Evolutionary conservation across 2,888 invertebrate genomes (phyloP), one percentile per base, ranked within the genome.

Genomic region (Schrankia costaestrigalis): DNA sequence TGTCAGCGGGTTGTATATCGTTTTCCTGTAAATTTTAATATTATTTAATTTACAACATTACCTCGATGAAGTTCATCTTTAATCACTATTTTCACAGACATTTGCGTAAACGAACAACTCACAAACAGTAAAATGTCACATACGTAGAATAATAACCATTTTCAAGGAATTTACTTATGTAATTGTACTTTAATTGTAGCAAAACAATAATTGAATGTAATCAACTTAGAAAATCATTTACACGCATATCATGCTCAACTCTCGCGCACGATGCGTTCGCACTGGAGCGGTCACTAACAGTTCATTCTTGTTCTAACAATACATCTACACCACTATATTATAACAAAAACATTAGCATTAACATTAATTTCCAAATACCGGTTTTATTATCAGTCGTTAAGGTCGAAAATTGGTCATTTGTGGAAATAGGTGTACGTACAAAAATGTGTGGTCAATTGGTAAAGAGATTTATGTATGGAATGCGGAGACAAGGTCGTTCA

Each of bases 21-120:
- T 73, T 80, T 49, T 86, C 86, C 87, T 86, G 86, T 44, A 86
- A 86, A 74, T 52, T 60, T 55, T 44, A 67, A 75, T 46, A 46
- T 41, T 46, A 50, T 41, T 36, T 41, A 35, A 25, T 31, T 31
- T 18, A 30, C 26, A 32, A 41, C 14, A 25, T 51, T 55, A 56
- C 56, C 57, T 46, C 49, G 18, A 21, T 51, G 34, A 28, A 51
- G 51, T 26, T 44, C 48, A 39, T 38, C 32, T 13, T 28, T 12
- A 12, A 11, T 35, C n/a, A n/a, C n/a, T n/a, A n/a, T n/a, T n/a
- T n/a, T n/a, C n/a, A n/a, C n/a, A n/a, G n/a, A n/a, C n/a, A n/a
- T n/a, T n/a, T n/a, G n/a, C n/a, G n/a, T n/a, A n/a, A n/a, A n/a
- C n/a, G n/a, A n/a, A n/a, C n/a, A n/a, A n/a, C n/a, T n/a, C n/a